phyloP scores from a whole-genome alignment of 1,140 invertebrate genomes.

The Hormaphis cornu region DNA sequence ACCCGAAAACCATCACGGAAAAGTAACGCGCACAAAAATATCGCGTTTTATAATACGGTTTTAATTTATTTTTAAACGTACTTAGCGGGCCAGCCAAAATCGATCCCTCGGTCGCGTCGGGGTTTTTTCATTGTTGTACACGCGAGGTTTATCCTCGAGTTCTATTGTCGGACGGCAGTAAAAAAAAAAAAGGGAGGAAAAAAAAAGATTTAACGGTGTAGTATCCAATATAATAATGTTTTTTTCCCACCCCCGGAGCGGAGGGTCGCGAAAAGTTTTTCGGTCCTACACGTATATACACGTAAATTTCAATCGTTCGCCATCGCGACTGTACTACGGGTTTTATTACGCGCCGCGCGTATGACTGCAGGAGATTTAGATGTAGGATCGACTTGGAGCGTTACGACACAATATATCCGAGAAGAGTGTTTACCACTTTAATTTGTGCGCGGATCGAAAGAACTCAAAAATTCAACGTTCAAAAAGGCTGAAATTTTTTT shows the following conservation, averaged over 20 bases:
- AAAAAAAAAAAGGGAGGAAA: too few species aligned
- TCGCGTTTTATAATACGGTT: not conserved
- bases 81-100: not conserved
- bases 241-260: not conserved
- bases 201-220: slow-evolving; percentile 22
- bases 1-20: too few species aligned
- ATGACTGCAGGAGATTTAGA: too few species aligned
- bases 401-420: too few species aligned
- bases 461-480: too few species aligned
- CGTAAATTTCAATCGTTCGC: slow-evolving; percentile 20
- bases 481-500: too few species aligned
- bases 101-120: not conserved
- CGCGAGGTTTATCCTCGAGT: not conserved
- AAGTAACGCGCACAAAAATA: too few species aligned
- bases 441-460: too few species aligned
- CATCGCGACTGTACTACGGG: not conserved
- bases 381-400: too few species aligned
- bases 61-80: slow-evolving; percentile 23
- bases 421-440: too few species aligned
- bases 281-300: not conserved
- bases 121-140: slow-evolving; percentile 10
- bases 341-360: too few species aligned
- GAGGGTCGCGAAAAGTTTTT: slow-evolving; percentile 9
- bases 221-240: slow-evolving; percentile 18
- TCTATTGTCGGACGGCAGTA: slow-evolving; percentile 5